Evolutionary conservation across 53 echinoderm and acorn worm genomes (phyloP).

Genomic region (Paelopatides confundens): DNA sequence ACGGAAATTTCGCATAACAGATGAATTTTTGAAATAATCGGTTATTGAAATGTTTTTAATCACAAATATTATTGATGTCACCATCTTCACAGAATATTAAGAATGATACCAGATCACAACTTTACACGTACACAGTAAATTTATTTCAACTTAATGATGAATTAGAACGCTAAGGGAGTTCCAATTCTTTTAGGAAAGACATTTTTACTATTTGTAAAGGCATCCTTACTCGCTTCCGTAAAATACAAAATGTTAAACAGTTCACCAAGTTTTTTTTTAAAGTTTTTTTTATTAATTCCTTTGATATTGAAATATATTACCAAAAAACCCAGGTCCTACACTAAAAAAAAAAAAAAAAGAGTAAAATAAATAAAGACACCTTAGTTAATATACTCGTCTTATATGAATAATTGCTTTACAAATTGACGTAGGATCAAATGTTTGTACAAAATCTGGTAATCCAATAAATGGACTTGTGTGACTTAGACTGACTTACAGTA

Average conservation of each 20-base stretch:
- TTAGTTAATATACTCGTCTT: no score
- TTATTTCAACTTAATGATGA: neutral
- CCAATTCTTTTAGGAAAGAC: conserved; percentile 27
- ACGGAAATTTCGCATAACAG: no score
- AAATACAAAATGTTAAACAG: neutral
- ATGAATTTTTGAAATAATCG: no score
- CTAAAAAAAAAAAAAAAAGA: neutral
- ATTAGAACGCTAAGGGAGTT: conserved; percentile 4
- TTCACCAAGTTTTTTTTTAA: neutral
- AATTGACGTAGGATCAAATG: neutral
- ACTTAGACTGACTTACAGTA: no score
- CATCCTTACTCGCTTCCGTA: conserved; percentile 1
- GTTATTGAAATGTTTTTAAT: no score
- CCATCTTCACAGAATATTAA: no score
- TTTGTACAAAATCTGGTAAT: conserved; percentile 15
- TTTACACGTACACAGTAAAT: neutral
- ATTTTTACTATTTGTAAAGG: conserved; percentile 19
- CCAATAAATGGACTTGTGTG: neutral
- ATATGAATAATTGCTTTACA: neutral
- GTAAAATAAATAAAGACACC: no score
- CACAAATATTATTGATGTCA: no score
- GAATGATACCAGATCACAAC: no score
- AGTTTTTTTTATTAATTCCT: neutral
- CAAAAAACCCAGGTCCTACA: neutral
- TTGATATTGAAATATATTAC: neutral